These are phyloP conservation scores for Thalassarche chlororhynchos DNA, from an alignment of 2,113 vertebrate species.

Conservation along the genomic window DNA sequence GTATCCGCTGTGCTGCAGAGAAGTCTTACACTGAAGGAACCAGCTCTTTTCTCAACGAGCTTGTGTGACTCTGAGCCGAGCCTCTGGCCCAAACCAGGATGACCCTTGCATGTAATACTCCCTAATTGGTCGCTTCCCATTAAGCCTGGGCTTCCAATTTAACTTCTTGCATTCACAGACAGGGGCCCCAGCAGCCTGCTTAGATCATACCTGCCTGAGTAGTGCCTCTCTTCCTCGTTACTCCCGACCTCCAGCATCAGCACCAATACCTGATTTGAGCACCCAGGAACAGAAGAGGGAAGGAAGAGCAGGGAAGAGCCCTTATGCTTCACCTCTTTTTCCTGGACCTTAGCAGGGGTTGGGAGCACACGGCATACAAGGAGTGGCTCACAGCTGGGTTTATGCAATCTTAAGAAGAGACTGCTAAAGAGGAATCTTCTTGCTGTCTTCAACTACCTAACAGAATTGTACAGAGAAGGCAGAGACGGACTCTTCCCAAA, in stretches of 20 bases:
- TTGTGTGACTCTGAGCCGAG: not conserved
- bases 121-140: not conserved
- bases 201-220: not conserved
- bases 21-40: not conserved
- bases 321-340: not conserved
- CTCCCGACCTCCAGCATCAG: not conserved
- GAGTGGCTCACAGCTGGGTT: not conserved
- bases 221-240: not conserved
- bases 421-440: not conserved
- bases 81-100: not conserved
- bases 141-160: not conserved
- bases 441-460: not conserved
- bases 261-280: not conserved
- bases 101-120: not conserved
- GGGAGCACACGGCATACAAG: not conserved
- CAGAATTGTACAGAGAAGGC: not conserved
- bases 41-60: not conserved
- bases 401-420: not conserved
- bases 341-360: not conserved
- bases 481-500: not conserved
- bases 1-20: not conserved
- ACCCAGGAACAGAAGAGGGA: not conserved
- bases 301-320: not conserved
- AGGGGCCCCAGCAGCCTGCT: not conserved
- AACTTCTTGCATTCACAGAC: not conserved